A percentile compares a stretch with the other conserved stretches of the same genome.
Evolutionary conservation across 2,797 vertebrate genomes (phyloP).

Genomic region (Thalassophryne amazonica): DNA sequence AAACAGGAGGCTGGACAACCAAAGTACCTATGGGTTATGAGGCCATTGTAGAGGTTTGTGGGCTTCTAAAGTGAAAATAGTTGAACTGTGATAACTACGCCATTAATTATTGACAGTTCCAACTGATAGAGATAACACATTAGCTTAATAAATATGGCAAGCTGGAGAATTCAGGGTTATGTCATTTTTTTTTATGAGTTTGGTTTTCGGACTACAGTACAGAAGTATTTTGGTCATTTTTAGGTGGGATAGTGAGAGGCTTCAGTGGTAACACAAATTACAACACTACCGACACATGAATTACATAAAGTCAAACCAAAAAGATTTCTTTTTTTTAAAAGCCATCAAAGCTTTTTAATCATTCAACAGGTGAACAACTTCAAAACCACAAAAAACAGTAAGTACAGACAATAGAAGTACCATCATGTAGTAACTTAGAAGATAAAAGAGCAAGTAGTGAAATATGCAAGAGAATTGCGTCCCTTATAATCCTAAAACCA

Average conservation of each 20-base stretch:
- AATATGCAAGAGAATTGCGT: constrained; percentile 28
- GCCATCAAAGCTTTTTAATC: constrained; percentile 58
- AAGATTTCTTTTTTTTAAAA: constrained; percentile 10
- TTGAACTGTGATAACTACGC: constrained; percentile 4
- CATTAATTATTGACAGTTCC: constrained; percentile 52
- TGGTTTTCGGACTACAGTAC: background rate
- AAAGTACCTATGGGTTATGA: background rate
- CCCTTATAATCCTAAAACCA: constrained; percentile 28
- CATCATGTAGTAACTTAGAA: constrained; percentile 27
- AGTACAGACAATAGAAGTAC: constrained; percentile 54
- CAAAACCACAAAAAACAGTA: constrained; percentile 60
- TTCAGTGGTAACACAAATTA: background rate
- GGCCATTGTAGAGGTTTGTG: background rate
- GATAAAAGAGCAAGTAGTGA: constrained; percentile 33
- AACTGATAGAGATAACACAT: constrained; percentile 28
- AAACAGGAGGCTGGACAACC: constrained; percentile 13
- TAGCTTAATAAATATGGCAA: constrained; percentile 2
- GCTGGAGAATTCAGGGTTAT: background rate
- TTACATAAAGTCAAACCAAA: background rate
- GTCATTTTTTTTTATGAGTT: background rate
- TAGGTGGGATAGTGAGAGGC: background rate
- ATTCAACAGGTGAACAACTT: constrained; percentile 48
- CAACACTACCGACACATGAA: background rate
- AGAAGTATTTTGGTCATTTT: background rate
- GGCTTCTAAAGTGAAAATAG: background rate